Evolutionary conservation across 2,113 vertebrate species (phyloP).

Genomic region (Podiceps cristatus): DNA sequence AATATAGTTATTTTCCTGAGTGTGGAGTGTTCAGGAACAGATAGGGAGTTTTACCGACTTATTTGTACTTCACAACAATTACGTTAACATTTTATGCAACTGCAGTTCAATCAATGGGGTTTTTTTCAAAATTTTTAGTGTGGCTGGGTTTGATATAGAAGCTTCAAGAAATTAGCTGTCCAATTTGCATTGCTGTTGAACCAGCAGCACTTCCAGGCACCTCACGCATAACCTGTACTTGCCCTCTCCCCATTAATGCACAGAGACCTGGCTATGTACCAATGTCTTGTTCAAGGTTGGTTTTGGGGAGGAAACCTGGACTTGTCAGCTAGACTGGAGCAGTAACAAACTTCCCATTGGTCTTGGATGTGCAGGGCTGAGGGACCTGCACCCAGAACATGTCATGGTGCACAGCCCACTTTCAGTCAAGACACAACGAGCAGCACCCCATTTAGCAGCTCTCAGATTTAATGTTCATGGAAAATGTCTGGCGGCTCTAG

Average conservation of each 20-base stretch:
- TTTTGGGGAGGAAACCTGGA: neutral
- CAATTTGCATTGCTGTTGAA: neutral
- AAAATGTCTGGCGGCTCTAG: neutral
- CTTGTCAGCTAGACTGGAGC: neutral
- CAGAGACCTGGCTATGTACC: neutral
- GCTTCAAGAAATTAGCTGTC: neutral
- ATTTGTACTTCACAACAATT: neutral
- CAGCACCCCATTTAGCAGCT: neutral
- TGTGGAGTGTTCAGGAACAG: neutral
- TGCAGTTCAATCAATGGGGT: neutral
- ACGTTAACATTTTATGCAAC: neutral
- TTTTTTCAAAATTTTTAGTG: neutral
- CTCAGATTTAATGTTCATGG: neutral
- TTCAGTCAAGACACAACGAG: neutral
- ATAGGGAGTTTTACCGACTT: neutral
- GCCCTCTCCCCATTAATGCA: neutral
- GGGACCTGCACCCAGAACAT: neutral
- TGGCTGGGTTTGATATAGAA: neutral
- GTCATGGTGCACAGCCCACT: rapidly evolving
- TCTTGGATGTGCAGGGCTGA: neutral
- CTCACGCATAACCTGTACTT: rapidly evolving
- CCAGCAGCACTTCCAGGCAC: neutral
- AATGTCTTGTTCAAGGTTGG: neutral
- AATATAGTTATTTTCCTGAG: neutral
- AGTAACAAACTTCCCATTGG: neutral